These are phyloP conservation scores for Ascaphus truei DNA, from an alignment of 2,113 vertebrate species.

Conservation along the genomic window DNA sequence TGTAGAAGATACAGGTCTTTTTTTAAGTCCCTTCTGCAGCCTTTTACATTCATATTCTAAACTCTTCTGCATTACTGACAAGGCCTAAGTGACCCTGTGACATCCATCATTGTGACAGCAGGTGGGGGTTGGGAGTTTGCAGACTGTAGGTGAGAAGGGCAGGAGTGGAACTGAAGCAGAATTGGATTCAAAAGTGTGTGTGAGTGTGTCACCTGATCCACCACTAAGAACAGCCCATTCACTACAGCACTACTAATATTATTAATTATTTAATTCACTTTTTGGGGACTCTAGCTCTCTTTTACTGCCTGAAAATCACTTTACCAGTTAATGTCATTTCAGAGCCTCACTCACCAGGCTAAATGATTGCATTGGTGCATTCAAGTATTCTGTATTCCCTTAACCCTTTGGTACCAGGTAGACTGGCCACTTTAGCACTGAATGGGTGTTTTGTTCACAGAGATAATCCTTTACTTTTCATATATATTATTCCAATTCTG, in stretches of 20 bases:
- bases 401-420: too few species aligned
- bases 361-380: not conserved
- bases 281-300: not conserved
- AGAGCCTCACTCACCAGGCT: not conserved
- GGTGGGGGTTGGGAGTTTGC: conserved; percentile 21
- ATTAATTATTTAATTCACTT: conserved; percentile 30
- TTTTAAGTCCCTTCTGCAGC: not conserved
- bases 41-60: conserved; percentile 15
- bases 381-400: too few species aligned
- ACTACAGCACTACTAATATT: not conserved
- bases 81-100: conserved; percentile 1
- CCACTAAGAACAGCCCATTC: conserved; percentile 17
- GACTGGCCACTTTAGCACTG: too few species aligned
- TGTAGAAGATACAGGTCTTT: too few species aligned
- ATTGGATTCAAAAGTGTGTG: not conserved
- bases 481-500: too few species aligned
- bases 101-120: conserved; percentile 36
- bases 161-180: not conserved
- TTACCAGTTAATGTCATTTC: too few species aligned
- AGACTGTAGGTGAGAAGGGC: conserved; percentile 6
- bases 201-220: not conserved
- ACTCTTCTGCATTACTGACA: conserved; percentile 35
- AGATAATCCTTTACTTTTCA: too few species aligned
- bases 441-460: too few species aligned
- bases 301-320: too few species aligned